Conservation (phyloP, 2,888 invertebrate species). For the Limnephilus auricula region DNA sequence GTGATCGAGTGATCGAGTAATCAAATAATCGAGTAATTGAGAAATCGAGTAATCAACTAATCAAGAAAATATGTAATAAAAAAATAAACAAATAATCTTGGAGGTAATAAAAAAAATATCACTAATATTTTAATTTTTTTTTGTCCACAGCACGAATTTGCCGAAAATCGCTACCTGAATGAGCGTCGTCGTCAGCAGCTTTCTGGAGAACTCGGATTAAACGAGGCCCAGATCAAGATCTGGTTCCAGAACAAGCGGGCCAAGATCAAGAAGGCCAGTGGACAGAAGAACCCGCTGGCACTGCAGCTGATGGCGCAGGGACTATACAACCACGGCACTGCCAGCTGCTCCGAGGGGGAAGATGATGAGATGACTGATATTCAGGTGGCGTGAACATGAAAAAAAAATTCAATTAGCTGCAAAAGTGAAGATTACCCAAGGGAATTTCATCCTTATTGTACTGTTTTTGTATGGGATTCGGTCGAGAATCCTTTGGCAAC, state of each 20-base stretch:
- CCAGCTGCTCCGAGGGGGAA: conserved; percentile 85
- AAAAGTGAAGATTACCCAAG: too few species aligned
- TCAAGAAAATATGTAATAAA: neutral
- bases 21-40: too few species aligned
- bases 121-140: neutral
- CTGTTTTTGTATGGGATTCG: neutral
- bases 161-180: conserved; percentile 94
- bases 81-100: neutral
- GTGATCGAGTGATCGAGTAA: too few species aligned
- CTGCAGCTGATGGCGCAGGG: conserved; percentile 89
- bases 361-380: conserved; percentile 71
- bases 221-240: conserved; percentile 98
- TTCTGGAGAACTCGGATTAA: conserved; percentile 87
- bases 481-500: neutral
- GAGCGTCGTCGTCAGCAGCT: conserved; percentile 89
- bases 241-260: conserved; percentile 99
- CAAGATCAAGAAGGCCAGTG: conserved; percentile 88
- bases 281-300: conserved; percentile 84
- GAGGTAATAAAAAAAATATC: too few species aligned
- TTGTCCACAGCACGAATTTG: conserved; percentile 87
- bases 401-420: neutral
- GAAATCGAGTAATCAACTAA: neutral
- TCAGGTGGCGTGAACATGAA: conserved; percentile 35
- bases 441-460: neutral
- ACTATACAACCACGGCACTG: conserved; percentile 91